These are phyloP conservation scores for Odontophorus gujanensis DNA, from an alignment of 2,113 vertebrate genomes.

Conservation along the genomic window DNA sequence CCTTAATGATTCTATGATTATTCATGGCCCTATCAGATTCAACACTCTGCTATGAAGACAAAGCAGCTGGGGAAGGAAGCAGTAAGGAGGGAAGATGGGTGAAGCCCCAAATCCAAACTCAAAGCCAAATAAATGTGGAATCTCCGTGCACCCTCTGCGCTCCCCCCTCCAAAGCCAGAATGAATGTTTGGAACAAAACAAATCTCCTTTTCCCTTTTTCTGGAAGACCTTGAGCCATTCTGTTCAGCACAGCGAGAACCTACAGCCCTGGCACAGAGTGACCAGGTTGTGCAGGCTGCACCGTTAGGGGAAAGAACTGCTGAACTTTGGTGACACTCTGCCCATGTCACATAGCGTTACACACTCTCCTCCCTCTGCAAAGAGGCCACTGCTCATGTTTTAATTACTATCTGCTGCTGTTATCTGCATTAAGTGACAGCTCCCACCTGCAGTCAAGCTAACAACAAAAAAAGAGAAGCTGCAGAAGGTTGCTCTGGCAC, in stretches of 20 bases:
- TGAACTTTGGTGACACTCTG: conserved; percentile 1
- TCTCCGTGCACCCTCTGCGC: neutral
- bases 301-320: conserved; percentile 5
- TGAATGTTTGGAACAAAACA: neutral
- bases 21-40: neutral
- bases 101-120: neutral
- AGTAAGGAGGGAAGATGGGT: neutral
- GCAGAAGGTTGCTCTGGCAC: neutral
- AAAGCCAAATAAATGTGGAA: neutral
- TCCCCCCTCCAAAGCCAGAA: neutral
- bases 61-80: neutral
- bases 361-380: neutral
- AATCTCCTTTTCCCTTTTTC: rapidly evolving
- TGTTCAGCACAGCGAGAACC: neutral
- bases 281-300: neutral
- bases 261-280: neutral
- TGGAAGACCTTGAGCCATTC: neutral
- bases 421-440: conserved; percentile 21
- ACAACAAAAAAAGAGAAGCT: neutral
- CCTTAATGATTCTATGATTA: too few species aligned
- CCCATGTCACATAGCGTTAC: neutral
- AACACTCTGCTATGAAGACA: neutral
- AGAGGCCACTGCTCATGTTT: conserved; percentile 3
- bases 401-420: conserved; percentile 57
- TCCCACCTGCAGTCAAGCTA: neutral